A percentile compares a stretch with the other conserved stretches of the same genome.
Evolutionary conservation across 2,888 invertebrate genomes (phyloP).

Genomic region (Diploptera punctata): DNA sequence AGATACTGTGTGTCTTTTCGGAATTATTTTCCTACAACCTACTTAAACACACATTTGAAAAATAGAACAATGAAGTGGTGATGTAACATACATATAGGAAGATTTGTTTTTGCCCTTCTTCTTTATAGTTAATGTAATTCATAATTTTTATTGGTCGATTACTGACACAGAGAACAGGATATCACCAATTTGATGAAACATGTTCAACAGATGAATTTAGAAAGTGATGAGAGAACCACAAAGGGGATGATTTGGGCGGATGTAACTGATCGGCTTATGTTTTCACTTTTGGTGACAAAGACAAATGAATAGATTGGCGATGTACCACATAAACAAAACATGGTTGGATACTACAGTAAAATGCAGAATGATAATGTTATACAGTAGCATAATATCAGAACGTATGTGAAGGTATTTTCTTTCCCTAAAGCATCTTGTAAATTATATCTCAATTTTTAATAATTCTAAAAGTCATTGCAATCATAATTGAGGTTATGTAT

Average conservation of each 20-base stretch:
- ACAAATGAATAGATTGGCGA: too few species aligned
- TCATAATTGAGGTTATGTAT: too few species aligned
- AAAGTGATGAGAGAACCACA: background rate
- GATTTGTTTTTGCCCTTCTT: background rate
- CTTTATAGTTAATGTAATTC: background rate
- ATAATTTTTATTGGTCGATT: slow-evolving; percentile 11
- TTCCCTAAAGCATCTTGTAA: too few species aligned
- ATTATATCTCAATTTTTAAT: too few species aligned
- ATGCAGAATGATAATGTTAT: too few species aligned
- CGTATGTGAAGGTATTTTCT: too few species aligned
- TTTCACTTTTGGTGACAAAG: too few species aligned
- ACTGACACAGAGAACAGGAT: slow-evolving; percentile 12
- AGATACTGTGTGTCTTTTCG: background rate
- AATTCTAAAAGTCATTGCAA: too few species aligned
- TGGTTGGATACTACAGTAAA: too few species aligned
- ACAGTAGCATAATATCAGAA: too few species aligned
- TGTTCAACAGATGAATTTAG: background rate
- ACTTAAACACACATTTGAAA: slow-evolving; percentile 26
- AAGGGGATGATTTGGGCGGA: background rate
- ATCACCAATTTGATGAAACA: background rate
- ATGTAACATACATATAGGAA: background rate
- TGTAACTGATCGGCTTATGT: slow-evolving; percentile 4
- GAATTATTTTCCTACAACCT: slow-evolving; percentile 25
- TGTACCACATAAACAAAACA: too few species aligned
- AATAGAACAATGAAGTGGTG: background rate